Evolutionary conservation across 1,140 invertebrate genomes (phyloP).

Genomic region (Diuraphis noxia): DNA sequence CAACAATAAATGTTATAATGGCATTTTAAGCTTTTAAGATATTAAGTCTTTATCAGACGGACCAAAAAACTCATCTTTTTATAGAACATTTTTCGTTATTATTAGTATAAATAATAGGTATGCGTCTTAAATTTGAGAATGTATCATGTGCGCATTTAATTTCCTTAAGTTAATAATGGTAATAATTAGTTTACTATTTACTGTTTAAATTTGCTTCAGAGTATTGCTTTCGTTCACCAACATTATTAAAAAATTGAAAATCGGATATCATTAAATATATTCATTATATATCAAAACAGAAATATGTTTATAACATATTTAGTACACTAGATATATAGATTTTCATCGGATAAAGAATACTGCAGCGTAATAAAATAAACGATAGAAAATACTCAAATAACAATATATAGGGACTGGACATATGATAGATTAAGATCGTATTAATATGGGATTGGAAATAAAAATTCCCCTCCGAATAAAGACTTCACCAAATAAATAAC

Average conservation of each 20-base stretch:
- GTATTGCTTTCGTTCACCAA: background rate
- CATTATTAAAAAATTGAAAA: background rate
- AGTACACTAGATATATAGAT: background rate
- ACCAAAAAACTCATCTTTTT: background rate
- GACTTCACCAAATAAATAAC: background rate
- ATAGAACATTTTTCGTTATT: background rate
- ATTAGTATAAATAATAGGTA: background rate
- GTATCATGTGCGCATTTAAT: background rate
- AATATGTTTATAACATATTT: background rate
- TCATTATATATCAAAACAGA: background rate
- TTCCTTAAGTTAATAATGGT: background rate
- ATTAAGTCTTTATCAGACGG: background rate
- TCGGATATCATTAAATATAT: background rate
- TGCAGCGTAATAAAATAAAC: background rate
- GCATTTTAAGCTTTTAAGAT: background rate
- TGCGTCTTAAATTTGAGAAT: background rate
- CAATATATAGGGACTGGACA: constrained; percentile 8
- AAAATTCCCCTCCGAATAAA: constrained; percentile 16
- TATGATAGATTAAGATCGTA: background rate
- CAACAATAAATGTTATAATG: background rate
- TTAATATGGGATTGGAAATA: constrained; percentile 4
- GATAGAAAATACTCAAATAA: background rate
- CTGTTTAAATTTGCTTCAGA: background rate
- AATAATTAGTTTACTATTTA: background rate
- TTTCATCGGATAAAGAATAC: background rate